These are phyloP conservation scores for Physella acuta DNA, from an alignment of 1,140 invertebrate genomes.

Conservation along the genomic window DNA sequence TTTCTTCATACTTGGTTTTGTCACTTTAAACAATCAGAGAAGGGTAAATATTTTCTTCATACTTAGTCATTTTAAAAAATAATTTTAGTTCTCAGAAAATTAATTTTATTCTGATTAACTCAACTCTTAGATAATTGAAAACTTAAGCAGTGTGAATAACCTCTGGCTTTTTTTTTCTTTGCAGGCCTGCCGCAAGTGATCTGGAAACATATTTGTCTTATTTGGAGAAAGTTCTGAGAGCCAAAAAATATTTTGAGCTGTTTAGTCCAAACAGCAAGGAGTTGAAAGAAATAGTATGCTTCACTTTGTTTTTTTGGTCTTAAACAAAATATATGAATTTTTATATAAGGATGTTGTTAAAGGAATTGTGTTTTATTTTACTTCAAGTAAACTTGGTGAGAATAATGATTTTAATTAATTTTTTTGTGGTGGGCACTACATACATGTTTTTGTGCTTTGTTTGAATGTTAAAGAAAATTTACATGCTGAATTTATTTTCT, in stretches of 20 bases:
- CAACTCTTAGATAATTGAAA: neutral
- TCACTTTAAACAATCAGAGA: slow-evolving; percentile 75
- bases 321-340: too few species aligned
- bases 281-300: slow-evolving; percentile 85
- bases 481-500: too few species aligned
- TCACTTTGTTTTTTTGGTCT: too few species aligned
- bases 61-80: too few species aligned
- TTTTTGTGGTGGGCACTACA: neutral
- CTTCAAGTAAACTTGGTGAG: too few species aligned
- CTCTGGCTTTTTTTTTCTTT: slow-evolving; percentile 14
- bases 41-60: too few species aligned
- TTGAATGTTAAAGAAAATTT: neutral
- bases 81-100: too few species aligned
- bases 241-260: slow-evolving; percentile 88
- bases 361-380: too few species aligned
- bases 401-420: neutral
- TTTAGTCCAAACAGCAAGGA: slow-evolving; percentile 92
- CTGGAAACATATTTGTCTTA: slow-evolving; percentile 77
- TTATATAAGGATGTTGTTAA: too few species aligned
- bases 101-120: slow-evolving; percentile 2
- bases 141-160: neutral
- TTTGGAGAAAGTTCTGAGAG: slow-evolving; percentile 81
- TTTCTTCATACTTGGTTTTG: too few species aligned
- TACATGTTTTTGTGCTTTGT: neutral
- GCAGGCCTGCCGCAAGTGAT: slow-evolving; percentile 65